phyloP scores from a whole-genome alignment of 2,888 invertebrate species.

The Tetranychus piercei region DNA sequence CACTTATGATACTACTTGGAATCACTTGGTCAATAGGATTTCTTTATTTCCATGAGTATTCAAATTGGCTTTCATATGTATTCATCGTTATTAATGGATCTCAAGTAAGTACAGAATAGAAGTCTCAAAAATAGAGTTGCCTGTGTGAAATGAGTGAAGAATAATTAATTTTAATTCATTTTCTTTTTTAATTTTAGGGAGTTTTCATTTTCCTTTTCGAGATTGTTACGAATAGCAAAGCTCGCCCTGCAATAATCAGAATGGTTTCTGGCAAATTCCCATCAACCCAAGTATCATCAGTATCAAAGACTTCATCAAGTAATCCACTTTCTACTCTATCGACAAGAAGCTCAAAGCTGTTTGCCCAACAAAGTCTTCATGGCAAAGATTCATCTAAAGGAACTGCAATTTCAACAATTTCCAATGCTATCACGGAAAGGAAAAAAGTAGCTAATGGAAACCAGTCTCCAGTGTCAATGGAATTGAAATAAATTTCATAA shows the following conservation, averaged over 20 bases:
- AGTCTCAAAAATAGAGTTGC: background rate
- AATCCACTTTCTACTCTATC: background rate
- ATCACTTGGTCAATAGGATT: conserved; percentile 27
- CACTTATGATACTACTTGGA: conserved; percentile 23
- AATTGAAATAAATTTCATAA: too few species aligned
- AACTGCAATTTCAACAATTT: too few species aligned
- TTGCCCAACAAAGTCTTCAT: too few species aligned
- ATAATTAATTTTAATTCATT: background rate
- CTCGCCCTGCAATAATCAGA: conserved; percentile 15
- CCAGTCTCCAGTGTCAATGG: too few species aligned
- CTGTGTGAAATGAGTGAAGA: too few species aligned
- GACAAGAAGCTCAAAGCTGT: too few species aligned
- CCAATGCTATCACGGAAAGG: too few species aligned
- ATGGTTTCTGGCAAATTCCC: conserved; percentile 2
- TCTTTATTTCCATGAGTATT: conserved; percentile 23
- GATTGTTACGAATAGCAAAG: conserved; percentile 23
- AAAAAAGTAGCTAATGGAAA: too few species aligned
- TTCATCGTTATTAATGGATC: conserved; percentile 25
- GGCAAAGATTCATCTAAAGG: too few species aligned
- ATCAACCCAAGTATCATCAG: background rate
- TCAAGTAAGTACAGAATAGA: conserved; percentile 24
- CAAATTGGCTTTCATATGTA: conserved; percentile 22
- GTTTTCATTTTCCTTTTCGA: conserved; percentile 25
- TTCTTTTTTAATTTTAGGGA: conserved; percentile 22
- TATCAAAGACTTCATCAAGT: background rate